These are phyloP conservation scores for Hypocryptadius cinnamomeus DNA, from an alignment of 2,113 vertebrate species.

Conservation along the genomic window DNA sequence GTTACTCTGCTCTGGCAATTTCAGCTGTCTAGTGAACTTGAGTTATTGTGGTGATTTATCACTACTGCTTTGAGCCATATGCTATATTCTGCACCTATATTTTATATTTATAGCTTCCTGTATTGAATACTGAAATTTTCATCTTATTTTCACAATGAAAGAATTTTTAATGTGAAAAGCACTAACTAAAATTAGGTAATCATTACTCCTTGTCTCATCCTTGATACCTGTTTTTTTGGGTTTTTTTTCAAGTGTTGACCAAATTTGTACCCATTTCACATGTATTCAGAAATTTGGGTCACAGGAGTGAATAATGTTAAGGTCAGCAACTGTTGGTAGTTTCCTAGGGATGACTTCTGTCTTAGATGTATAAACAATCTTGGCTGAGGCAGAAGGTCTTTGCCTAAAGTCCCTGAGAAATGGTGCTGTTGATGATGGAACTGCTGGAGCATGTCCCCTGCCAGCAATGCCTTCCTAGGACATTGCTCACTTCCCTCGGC, in stretches of 20 bases:
- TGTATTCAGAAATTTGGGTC: not conserved
- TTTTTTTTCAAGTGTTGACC: not conserved
- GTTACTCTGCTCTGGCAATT: slow-evolving; percentile 13
- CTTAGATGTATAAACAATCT: not conserved
- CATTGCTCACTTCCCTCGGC: not conserved
- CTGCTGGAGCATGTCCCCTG: not conserved
- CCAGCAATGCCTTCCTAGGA: rapidly evolving
- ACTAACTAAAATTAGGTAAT: not conserved
- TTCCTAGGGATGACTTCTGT: not conserved
- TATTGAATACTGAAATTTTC: not conserved
- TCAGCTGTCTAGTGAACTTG: slow-evolving; percentile 17
- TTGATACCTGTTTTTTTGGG: not conserved
- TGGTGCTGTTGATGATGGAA: not conserved
- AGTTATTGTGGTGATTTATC: slow-evolving; percentile 36
- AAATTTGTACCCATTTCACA: not conserved
- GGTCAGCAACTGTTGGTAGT: not conserved
- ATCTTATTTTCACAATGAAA: not conserved
- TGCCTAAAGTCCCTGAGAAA: not conserved
- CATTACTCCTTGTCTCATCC: not conserved
- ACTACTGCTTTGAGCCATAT: not conserved
- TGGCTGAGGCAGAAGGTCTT: not conserved
- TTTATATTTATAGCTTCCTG: slow-evolving; percentile 17
- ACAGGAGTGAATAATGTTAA: not conserved
- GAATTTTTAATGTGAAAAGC: not conserved
- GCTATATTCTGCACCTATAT: not conserved